Evolutionary conservation across 2,888 invertebrate genomes (phyloP).

Genomic region (Macrosiphum euphorbiae): DNA sequence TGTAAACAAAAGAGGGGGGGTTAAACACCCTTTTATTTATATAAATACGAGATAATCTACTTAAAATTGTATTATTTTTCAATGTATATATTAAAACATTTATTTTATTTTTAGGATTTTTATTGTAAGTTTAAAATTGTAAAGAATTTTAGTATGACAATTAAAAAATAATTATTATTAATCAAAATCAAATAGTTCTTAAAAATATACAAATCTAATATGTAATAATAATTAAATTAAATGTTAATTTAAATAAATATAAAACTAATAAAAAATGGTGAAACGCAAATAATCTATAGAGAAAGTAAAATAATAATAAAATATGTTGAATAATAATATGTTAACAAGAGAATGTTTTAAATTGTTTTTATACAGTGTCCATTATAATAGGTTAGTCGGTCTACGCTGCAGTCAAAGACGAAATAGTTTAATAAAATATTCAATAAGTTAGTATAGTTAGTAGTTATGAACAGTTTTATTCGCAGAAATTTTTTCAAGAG

Average conservation of each 20-base stretch:
- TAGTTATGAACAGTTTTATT: no score
- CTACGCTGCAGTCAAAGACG: neutral
- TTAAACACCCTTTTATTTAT: no score
- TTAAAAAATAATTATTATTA: no score
- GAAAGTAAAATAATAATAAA: neutral
- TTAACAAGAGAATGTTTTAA: neutral
- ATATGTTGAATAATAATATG: neutral
- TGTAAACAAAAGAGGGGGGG: no score
- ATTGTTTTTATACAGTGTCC: neutral
- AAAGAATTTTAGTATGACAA: neutral
- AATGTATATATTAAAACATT: no score
- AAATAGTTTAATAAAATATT: neutral
- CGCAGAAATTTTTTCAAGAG: no score
- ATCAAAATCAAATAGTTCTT: neutral
- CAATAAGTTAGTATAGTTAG: neutral
- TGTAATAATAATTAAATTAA: neutral
- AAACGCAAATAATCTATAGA: neutral
- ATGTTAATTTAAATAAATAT: neutral
- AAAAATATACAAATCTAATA: neutral
- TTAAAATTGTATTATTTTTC: neutral
- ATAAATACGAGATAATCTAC: neutral
- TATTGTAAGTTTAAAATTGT: neutral
- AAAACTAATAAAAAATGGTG: neutral
- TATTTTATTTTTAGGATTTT: no score
- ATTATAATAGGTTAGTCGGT: neutral